phyloP scores from a whole-genome alignment of 2,888 invertebrate genomes.

The Drosophila borealis region DNA sequence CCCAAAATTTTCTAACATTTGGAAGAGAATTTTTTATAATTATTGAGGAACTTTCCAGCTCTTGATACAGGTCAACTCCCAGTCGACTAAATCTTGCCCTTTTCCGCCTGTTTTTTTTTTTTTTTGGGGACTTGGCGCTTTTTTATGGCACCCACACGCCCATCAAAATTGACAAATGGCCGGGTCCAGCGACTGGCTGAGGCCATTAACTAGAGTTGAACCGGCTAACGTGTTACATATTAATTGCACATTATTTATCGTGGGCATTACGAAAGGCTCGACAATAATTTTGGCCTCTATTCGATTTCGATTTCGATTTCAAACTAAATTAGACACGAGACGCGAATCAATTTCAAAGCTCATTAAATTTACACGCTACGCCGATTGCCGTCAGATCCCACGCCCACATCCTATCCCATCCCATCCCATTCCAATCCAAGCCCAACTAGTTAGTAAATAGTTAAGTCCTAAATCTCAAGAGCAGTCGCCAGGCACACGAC shows the following conservation, averaged over 20 bases:
- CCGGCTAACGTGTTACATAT: slow-evolving; percentile 78
- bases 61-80: not conserved
- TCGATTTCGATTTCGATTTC: slow-evolving; percentile 46
- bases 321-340: slow-evolving; percentile 63
- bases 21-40: too few species aligned
- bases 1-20: too few species aligned
- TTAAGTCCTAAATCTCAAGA: slow-evolving; percentile 29
- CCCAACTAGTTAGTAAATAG: slow-evolving; percentile 14
- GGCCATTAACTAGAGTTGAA: slow-evolving; percentile 52
- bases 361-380: slow-evolving; percentile 56
- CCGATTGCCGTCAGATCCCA: slow-evolving; percentile 1
- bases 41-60: not conserved
- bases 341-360: slow-evolving; percentile 74
- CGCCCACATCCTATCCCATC: not conserved
- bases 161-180: slow-evolving; percentile 82
- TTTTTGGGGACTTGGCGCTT: slow-evolving; percentile 37
- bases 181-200: slow-evolving; percentile 17
- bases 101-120: slow-evolving; percentile 6
- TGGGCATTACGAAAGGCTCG: slow-evolving; percentile 37
- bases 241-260: slow-evolving; percentile 79
- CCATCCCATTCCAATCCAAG: too few species aligned
- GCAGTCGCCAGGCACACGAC: slow-evolving; percentile 1
- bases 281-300: slow-evolving; percentile 48
- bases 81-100: not conserved
- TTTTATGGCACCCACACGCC: slow-evolving; percentile 70